phyloP scores from a whole-genome alignment of 2,888 invertebrate species.

The Boloria selene region DNA sequence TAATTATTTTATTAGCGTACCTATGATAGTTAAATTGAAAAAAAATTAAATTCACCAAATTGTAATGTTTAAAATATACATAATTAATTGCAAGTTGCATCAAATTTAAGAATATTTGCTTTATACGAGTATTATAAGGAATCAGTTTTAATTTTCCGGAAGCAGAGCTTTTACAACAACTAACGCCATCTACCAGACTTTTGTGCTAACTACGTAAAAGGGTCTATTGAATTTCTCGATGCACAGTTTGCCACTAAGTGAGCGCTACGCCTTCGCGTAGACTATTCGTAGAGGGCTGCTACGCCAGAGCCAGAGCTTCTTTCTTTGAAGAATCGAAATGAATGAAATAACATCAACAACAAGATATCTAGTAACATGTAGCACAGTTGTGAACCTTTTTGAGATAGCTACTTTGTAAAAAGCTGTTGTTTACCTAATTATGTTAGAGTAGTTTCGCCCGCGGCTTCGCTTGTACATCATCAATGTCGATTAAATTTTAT shows the following conservation, averaged over 20 bases:
- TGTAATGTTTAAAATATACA: too few relatives aligned
- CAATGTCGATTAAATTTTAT: too few relatives aligned
- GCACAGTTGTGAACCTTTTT: background rate
- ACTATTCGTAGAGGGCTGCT: constrained; percentile 4
- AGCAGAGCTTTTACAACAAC: background rate
- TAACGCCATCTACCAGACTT: constrained; percentile 21
- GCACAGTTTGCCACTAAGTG: background rate
- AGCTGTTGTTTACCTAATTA: background rate
- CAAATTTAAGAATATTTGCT: too few relatives aligned
- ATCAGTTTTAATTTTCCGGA: background rate
- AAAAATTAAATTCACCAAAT: too few relatives aligned
- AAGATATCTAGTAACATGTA: background rate
- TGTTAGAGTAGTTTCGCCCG: too few relatives aligned
- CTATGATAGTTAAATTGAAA: too few relatives aligned
- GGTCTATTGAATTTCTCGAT: constrained; percentile 9
- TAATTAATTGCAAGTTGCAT: too few relatives aligned
- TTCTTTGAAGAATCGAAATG: constrained; percentile 5
- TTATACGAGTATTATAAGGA: too few relatives aligned
- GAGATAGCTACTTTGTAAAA: background rate
- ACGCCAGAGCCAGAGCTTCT: background rate
- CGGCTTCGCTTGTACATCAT: too few relatives aligned
- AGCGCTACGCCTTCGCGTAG: constrained; percentile 1
- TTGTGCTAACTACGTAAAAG: background rate
- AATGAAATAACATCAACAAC: too few relatives aligned
- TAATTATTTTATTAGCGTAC: too few relatives aligned